Conservation (phyloP, 2,797 vertebrate genomes). For the Darevskia mixta region DNA sequence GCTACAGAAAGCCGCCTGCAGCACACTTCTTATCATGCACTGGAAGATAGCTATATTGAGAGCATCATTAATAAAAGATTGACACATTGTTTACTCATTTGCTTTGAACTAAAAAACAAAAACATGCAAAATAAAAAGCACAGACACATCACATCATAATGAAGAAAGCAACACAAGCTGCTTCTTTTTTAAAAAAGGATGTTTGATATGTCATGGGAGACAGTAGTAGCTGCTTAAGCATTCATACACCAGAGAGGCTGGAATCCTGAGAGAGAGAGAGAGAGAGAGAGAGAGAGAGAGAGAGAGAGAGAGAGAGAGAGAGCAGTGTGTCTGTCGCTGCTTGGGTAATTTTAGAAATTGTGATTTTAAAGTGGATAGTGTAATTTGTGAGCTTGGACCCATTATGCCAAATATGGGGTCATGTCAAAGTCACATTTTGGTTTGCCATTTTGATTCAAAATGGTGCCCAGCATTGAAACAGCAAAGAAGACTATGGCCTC, state of each 20-base stretch:
- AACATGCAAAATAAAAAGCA: neutral
- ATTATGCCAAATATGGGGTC: too few relatives aligned
- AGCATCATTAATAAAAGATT: slow-evolving; percentile 36
- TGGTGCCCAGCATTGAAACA: too few relatives aligned
- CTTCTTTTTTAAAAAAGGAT: neutral
- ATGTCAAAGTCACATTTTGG: too few relatives aligned
- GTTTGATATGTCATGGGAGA: neutral
- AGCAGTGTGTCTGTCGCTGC: too few relatives aligned
- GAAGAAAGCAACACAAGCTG: neutral
- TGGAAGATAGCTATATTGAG: slow-evolving; percentile 9
- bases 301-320: too few relatives aligned
- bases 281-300: too few relatives aligned
- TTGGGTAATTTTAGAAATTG: too few relatives aligned
- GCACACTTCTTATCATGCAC: neutral
- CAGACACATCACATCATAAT: neutral
- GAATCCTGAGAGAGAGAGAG: too few relatives aligned
- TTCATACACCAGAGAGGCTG: neutral
- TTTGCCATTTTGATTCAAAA: too few relatives aligned
- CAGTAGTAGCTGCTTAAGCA: neutral
- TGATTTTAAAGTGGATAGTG: too few relatives aligned
- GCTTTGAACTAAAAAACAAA: slow-evolving; percentile 13
- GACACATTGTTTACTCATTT: slow-evolving; percentile 29
- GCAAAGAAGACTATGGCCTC: too few relatives aligned
- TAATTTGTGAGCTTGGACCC: too few relatives aligned
- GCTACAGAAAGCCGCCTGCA: neutral